Conservation (phyloP, 2,888 invertebrate genomes). For the Aphidoletes aphidimyza region DNA sequence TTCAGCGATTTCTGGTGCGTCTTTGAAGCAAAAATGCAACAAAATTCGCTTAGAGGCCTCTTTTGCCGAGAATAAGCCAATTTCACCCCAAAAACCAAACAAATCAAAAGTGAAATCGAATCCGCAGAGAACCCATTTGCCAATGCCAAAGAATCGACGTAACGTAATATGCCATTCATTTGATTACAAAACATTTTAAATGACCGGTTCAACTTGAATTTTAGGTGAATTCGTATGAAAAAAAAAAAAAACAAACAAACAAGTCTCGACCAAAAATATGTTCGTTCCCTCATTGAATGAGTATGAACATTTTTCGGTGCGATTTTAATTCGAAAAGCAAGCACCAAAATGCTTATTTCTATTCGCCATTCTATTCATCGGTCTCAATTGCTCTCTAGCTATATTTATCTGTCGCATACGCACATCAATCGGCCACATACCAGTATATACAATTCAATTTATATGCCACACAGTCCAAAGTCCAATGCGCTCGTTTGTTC, state of each 20-base stretch:
- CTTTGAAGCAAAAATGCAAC: no score
- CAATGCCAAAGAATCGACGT: no score
- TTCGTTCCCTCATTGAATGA: not conserved
- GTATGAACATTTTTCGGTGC: not conserved
- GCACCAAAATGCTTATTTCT: not conserved
- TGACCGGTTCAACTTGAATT: not conserved
- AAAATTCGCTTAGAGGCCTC: no score
- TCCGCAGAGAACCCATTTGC: no score
- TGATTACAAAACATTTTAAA: not conserved
- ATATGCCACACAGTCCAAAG: constrained; percentile 3
- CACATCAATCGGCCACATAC: not conserved
- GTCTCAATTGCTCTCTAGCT: not conserved
- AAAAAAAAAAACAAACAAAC: not conserved
- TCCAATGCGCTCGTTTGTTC: not conserved
- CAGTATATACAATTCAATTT: not conserved
- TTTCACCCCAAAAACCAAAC: no score
- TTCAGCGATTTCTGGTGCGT: no score
- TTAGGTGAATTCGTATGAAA: not conserved
- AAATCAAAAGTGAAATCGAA: no score
- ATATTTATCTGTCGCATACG: constrained; percentile 29
- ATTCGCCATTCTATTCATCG: not conserved
- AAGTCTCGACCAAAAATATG: not conserved
- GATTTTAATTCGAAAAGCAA: no score
- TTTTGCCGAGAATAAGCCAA: no score
- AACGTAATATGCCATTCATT: no score